Evolutionary conservation across 2,113 vertebrate genomes (phyloP), one percentile per base, ranked within the genome.

Genomic region (Talpa occidentalis): DNA sequence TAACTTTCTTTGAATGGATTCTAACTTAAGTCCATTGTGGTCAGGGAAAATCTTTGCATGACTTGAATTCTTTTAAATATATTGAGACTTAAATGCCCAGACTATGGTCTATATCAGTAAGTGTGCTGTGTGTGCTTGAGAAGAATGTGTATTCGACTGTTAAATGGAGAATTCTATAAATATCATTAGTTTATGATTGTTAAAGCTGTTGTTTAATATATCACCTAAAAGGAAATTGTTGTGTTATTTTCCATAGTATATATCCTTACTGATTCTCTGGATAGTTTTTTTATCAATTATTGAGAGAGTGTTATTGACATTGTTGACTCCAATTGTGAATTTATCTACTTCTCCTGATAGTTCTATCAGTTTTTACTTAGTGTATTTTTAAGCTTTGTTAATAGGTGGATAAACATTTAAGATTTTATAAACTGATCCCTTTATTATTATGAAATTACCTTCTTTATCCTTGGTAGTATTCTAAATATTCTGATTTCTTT

Each of bases 31-130:
- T 21, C 7, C 54, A 56, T 22, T 87, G 15, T 89, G 30, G 62
- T 70, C 30, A 79, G 47, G 84, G 59, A 84, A 91, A 84, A 88
- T 17, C 30, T 92, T 79, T 40, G 17, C 69, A 92, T 60, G 52
- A 47, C 7, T n/a, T 80, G 35, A 85, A 73, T 84, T 16, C 66
- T 92, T 89, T 74, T 32, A 80, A 73, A 74, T 37, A 52, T 79
- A 78, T 59, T 90, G 40, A 70, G 32, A 40, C 16, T 64, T 72
- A 89, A 69, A 80, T 90, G 49, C 59, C n/a, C 32, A 73, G 42
- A 56, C 37, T 44, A 70, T 15, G 14, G 35, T 42, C 10, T 40
- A 82, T 77, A 88, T 88, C 69, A 82, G 37, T 62, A 49, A 52
- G 49, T 52, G 49, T 52, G 2, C 16, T 16, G 49, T 52, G 49